Evolutionary conservation across 2,888 invertebrate species (phyloP).

Genomic region (Plutella xylostella): DNA sequence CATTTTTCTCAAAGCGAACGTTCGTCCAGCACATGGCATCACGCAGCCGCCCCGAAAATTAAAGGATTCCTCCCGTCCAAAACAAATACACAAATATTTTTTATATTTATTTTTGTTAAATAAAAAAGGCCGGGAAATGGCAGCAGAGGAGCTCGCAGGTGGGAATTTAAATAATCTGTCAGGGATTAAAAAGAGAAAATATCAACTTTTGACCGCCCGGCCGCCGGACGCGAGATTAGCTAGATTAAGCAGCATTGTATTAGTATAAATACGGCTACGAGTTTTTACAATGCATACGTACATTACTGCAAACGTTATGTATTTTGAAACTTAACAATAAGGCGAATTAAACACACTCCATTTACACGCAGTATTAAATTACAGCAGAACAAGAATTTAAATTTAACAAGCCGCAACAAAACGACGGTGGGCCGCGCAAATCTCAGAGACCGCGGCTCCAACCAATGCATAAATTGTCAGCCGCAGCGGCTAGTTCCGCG

Average conservation of each 20-base stretch:
- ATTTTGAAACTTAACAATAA: background rate
- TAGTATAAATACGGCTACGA: background rate
- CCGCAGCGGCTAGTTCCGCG: constrained; percentile 40
- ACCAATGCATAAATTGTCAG: constrained; percentile 61
- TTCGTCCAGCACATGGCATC: constrained; percentile 27
- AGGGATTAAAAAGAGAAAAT: constrained; percentile 67
- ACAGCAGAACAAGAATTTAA: background rate
- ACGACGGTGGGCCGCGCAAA: constrained; percentile 16
- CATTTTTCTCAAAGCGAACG: constrained; percentile 45
- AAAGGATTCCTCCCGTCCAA: constrained; percentile 66
- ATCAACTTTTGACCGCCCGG: constrained; percentile 65
- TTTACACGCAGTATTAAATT: no score
- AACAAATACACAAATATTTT: constrained; percentile 65
- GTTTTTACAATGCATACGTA: no score
- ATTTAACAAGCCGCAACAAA: constrained; percentile 1
- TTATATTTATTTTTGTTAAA: constrained; percentile 67
- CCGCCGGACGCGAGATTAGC: constrained; percentile 39
- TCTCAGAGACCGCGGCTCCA: constrained; percentile 31
- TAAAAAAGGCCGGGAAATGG: constrained; percentile 46
- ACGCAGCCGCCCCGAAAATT: constrained; percentile 62
- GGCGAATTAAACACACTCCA: background rate
- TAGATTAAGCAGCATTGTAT: constrained; percentile 2
- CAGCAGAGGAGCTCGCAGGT: constrained; percentile 53
- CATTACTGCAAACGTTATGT: no score
- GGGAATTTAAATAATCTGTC: constrained; percentile 71